Base-by-base conservation (phyloP, 2,888 invertebrate genomes). In the Stenotaenia linearis region DNA sequence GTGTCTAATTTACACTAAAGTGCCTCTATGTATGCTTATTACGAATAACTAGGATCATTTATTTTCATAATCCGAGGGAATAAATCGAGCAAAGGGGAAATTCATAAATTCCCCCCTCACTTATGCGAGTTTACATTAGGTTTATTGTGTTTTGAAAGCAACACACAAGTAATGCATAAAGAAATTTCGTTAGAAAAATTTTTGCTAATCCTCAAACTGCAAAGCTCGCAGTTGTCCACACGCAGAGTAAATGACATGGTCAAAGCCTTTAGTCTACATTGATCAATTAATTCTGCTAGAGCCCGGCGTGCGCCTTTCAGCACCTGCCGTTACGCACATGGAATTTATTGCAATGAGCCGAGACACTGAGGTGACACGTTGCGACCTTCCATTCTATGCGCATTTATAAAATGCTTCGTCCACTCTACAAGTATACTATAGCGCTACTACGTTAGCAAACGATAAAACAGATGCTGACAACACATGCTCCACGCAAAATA, bases 341-440 rank as follows among this genome's bases (percentile, higher is more conserved):
- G 69, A 69, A 69, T 69, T 69, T 69, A 69, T 69, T 69, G 69
- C 69, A 69, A 69, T 69, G 69, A 69, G 69, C 15, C 69, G 69
- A 69, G 69, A 69, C 69, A 69, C 69, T 28, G 69, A 69, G 69
- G 69, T 69, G 69, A 69, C 69, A 69, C 69, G 69, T 69, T 69
- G 69, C 69, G 69, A 69, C 69, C 69, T 69, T n/a, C 69, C 25
- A 69, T 69, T 69, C 69, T 69, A 69, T 25, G 69, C 69, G 69
- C 69, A 69, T 69, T 69, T 69, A 69, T 69, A 69, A 69, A 69
- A 69, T 69, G 69, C 69, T 28, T 69, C 25, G 69, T 69, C 69
- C 69, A 28, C 25, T 69, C n/a, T n/a, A n/a, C n/a, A n/a, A n/a
- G n/a, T n/a, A n/a, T n/a, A n/a, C 69, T 15, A 69, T 69, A 6